These are phyloP conservation scores for Bradypus variegatus DNA, from an alignment of 2,797 vertebrate genomes.

Conservation along the genomic window DNA sequence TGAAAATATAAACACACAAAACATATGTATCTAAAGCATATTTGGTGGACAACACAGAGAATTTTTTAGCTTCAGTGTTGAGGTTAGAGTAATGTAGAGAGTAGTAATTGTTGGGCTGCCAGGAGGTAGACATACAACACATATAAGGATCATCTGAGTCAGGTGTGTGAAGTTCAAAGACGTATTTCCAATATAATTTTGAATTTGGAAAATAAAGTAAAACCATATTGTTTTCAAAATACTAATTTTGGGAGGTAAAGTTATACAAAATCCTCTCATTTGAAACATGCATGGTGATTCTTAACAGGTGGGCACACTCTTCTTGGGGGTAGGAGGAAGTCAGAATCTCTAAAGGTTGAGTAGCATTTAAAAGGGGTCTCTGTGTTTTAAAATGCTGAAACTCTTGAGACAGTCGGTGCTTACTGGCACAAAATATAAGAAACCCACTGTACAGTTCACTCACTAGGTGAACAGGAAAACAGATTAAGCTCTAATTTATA, in stretches of 20 bases:
- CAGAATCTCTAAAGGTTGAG: background rate
- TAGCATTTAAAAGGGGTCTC: background rate
- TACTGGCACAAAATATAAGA: background rate
- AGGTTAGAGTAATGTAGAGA: background rate
- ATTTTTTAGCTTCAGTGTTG: background rate
- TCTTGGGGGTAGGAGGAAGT: background rate
- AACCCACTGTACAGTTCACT: background rate
- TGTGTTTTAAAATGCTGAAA: background rate
- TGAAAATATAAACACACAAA: background rate
- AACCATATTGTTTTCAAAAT: background rate
- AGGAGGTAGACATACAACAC: accelerated
- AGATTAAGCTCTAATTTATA: background rate
- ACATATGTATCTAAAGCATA: background rate
- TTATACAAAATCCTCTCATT: background rate
- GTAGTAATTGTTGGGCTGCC: background rate
- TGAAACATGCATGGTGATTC: background rate
- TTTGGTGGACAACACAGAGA: background rate
- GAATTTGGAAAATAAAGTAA: conserved; percentile 10
- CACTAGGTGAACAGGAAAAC: background rate
- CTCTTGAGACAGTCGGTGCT: background rate
- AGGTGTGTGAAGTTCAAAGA: background rate
- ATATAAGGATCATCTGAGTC: background rate
- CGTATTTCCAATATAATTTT: conserved; percentile 4
- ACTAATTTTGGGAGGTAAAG: background rate
- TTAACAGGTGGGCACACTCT: background rate